phyloP scores from a whole-genome alignment of 2,113 vertebrate genomes.

The Scytalopus superciliaris region DNA sequence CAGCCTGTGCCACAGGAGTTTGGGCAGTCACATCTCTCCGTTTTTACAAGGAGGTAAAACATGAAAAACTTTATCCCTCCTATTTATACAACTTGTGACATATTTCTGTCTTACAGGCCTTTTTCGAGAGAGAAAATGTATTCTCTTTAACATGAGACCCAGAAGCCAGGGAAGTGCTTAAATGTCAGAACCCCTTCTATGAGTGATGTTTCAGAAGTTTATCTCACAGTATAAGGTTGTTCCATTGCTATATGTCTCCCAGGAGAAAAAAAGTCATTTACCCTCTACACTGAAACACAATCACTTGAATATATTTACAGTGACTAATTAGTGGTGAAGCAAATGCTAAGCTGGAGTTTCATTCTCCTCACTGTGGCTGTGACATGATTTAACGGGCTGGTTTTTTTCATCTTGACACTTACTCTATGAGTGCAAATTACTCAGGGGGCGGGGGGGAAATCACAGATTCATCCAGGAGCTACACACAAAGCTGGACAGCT shows the following conservation, averaged over 20 bases:
- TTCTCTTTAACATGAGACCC: not conserved
- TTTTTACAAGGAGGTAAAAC: not conserved
- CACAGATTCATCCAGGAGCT: not conserved
- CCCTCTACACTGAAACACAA: not conserved
- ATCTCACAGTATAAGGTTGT: slow-evolving; percentile 14
- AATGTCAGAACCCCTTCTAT: not conserved
- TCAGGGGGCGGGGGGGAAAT: not conserved
- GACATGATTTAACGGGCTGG: slow-evolving; percentile 9
- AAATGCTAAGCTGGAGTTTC: slow-evolving; percentile 19
- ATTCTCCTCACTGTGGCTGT: not conserved
- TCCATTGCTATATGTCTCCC: not conserved
- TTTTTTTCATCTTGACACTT: slow-evolving; percentile 47
- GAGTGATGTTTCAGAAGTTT: not conserved
- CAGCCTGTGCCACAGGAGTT: not conserved
- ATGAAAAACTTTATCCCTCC: not conserved
- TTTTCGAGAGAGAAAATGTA: not conserved
- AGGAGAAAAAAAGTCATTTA: slow-evolving; percentile 26
- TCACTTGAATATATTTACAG: slow-evolving; percentile 17
- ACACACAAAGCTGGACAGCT: not conserved
- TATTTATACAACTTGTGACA: not conserved
- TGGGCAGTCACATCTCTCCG: not conserved
- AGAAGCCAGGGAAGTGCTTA: not conserved
- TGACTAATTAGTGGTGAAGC: slow-evolving; percentile 49
- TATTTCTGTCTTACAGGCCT: not conserved
- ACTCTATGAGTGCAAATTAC: slow-evolving; percentile 5